Base-by-base conservation (phyloP, 2,888 invertebrate genomes). In the Ceriagrion tenellum region DNA sequence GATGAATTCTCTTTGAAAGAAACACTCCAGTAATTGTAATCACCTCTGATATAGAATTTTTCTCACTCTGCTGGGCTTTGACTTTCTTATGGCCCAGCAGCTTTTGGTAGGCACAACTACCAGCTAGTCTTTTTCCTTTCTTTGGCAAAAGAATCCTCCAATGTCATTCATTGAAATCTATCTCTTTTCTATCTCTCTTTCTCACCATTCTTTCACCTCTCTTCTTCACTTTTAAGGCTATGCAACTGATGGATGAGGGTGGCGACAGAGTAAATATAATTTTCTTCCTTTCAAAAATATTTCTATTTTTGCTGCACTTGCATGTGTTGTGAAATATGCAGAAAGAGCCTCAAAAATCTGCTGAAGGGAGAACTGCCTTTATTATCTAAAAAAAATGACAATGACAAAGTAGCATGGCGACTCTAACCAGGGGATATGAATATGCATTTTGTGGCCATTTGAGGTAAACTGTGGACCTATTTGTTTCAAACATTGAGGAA, bases 241-340 rank as follows among this genome's bases (percentile, higher is more conserved):
- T 98, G 98, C 98, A 98, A 98, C 98, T 98, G 97, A 98, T 98
- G 98, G 98, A 98, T 97, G 98, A 98, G 98, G 98, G 98, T 97
- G 98, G 98, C 98, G 98, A 98, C 97, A 98, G 98, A 98, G 98
- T 98, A 98, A 98, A 98, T 98, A 98, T 98, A 96, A 97, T 96
- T 96, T 96, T 96, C 96, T 95, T 95, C 95, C 95, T 95, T 26
- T 95, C 90, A 95, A 88, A 81, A n/a, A 40, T 89, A 47, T 90
- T 90, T 47, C 56, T 74, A 55, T 59, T 89, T 30, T 90, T 95
- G 95, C 90, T 97, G 97, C 97, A 97, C 97, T 97, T 97, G 97
- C 97, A 97, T 97, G 97, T 97, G 97, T 97, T 97, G 96, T 96
- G 96, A 55, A 55, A 88, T 95, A 95, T 81, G 93, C 47, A 93